Conservation (phyloP, 2,888 invertebrate species). For the Cylindroiulus punctatus region DNA sequence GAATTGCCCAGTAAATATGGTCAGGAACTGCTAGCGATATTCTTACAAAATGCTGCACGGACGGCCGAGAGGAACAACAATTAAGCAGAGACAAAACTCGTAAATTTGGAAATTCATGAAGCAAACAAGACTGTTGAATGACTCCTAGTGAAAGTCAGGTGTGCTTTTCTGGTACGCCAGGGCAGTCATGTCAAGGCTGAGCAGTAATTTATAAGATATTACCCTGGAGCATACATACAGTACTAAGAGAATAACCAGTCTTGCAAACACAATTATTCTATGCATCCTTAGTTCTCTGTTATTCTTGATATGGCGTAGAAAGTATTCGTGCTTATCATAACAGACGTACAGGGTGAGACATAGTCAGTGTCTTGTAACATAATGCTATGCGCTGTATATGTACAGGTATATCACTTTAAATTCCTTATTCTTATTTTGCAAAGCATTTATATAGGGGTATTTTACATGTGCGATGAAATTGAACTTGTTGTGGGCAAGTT, state of each 20-base stretch:
- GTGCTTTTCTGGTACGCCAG: not conserved
- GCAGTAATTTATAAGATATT: not conserved
- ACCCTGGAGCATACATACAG: not conserved
- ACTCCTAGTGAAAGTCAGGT: not conserved
- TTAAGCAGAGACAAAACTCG: not conserved
- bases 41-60: not conserved
- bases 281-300: not conserved
- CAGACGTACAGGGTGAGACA: not conserved
- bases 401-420: too few relatives aligned
- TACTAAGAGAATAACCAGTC: not conserved
- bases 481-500: not conserved
- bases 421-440: not conserved
- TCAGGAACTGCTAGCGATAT: not conserved
- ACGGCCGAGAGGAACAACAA: not conserved
- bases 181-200: constrained; percentile 21
- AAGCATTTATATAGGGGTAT: not conserved
- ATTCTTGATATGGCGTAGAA: not conserved
- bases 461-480: not conserved
- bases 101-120: constrained; percentile 21
- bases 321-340: not conserved
- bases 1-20: not conserved
- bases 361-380: too few relatives aligned
- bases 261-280: not conserved
- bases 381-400: too few relatives aligned
- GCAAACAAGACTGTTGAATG: constrained; percentile 7